These are phyloP conservation scores for Tetramorium parvispinum DNA, from an alignment of 1,140 invertebrate genomes.

Conservation along the genomic window DNA sequence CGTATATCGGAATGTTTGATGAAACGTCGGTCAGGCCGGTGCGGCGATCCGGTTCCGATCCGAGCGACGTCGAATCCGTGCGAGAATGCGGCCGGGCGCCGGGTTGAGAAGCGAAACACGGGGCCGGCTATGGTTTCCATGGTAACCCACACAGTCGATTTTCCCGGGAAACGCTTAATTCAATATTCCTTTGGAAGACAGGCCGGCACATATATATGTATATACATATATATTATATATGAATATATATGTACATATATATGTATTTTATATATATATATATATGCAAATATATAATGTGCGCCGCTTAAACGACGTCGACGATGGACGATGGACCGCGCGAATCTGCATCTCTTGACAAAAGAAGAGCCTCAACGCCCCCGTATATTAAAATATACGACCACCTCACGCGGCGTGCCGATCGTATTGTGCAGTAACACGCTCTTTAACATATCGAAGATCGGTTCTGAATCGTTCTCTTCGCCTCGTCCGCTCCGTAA, in stretches of 20 bases:
- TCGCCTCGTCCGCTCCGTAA: slow-evolving; percentile 2
- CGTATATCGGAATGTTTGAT: slow-evolving; percentile 49
- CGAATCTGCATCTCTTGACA: slow-evolving; percentile 30
- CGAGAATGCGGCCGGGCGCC: slow-evolving; percentile 40
- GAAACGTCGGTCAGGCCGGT: slow-evolving; percentile 21
- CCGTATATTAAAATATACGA: not conserved
- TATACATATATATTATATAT: not conserved
- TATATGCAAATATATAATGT: slow-evolving; percentile 54
- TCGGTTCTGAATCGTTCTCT: not conserved
- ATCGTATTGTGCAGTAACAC: not conserved
- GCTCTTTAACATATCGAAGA: not conserved
- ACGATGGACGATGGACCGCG: not conserved
- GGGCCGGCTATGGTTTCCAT: slow-evolving; percentile 62
- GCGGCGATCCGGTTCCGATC: slow-evolving; percentile 48
- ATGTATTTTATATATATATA: not conserved
- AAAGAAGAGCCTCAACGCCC: not conserved
- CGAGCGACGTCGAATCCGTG: slow-evolving; percentile 38
- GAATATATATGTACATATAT: too few species aligned
- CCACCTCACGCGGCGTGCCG: not conserved
- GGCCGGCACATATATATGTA: slow-evolving; percentile 4
- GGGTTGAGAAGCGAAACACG: slow-evolving; percentile 55
- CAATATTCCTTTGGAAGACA: slow-evolving; percentile 65
- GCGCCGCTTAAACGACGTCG: slow-evolving; percentile 6
- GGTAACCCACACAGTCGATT: slow-evolving; percentile 65
- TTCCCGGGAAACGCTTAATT: slow-evolving; percentile 67